Conservation (phyloP, 1,140 invertebrate species). For the Elymnias hypermnestra region DNA sequence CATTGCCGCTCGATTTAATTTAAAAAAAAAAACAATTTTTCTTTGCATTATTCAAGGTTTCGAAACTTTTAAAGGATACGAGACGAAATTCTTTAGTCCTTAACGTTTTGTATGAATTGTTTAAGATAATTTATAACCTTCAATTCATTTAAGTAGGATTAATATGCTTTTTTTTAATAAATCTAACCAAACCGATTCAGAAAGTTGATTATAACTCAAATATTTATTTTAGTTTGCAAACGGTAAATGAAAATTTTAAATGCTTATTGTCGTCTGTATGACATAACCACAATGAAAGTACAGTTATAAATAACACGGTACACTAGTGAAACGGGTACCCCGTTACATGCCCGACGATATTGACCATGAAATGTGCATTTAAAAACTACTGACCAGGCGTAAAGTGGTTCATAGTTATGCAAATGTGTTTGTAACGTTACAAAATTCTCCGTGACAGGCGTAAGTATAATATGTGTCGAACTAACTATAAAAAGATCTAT, state of each 20-base stretch:
- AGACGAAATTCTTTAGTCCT: too few species aligned
- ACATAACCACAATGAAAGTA: constrained; percentile 2
- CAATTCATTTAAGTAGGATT: too few species aligned
- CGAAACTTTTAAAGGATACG: constrained; percentile 4
- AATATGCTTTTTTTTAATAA: too few species aligned
- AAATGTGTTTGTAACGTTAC: constrained; percentile 32
- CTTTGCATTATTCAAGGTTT: constrained; percentile 19
- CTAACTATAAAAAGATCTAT: too few species aligned
- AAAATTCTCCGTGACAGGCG: constrained; percentile 3
- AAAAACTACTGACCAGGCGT: constrained; percentile 13
- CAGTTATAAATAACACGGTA: neutral
- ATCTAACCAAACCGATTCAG: too few species aligned
- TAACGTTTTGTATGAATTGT: too few species aligned
- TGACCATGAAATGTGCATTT: constrained; percentile 33
- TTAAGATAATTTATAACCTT: too few species aligned
- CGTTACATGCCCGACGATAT: constrained; percentile 25
- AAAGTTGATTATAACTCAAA: too few species aligned
- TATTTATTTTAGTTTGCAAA: too few species aligned
- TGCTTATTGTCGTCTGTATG: too few species aligned
- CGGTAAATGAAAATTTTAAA: too few species aligned
- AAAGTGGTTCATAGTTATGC: constrained; percentile 34
- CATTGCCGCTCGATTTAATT: constrained; percentile 55
- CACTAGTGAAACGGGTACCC: constrained; percentile 25
- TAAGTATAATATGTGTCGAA: neutral
- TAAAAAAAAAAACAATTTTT: constrained; percentile 29